phyloP scores from a whole-genome alignment of 2,888 invertebrate genomes.

The Blomia tropicalis region DNA sequence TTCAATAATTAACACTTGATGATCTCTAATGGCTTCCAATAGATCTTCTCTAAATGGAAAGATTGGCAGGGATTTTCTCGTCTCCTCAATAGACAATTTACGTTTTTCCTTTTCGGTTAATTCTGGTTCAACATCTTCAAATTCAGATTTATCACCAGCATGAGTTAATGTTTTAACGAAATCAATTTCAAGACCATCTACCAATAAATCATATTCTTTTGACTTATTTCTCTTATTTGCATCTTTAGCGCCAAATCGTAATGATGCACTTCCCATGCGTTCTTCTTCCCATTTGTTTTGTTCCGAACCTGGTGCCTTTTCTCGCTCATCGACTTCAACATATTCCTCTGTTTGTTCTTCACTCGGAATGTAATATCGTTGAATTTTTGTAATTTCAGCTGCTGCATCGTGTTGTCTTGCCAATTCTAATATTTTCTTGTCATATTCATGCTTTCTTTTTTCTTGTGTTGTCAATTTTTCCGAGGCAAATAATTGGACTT shows the following conservation, averaged over 20 bases:
- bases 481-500: conserved; percentile 83
- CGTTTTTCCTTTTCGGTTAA: conserved; percentile 4
- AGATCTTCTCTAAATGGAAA: conserved; percentile 77
- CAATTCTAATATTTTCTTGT: conserved; percentile 68
- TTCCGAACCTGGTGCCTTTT: conserved; percentile 46
- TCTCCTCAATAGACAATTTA: conserved; percentile 59
- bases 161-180: conserved; percentile 59
- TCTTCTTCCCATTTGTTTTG: conserved; percentile 92
- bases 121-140: conserved; percentile 37
- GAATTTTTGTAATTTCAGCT: conserved; percentile 73
- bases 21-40: conserved; percentile 68
- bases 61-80: conserved; percentile 77
- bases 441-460: conserved; percentile 64
- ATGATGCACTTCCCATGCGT: conserved; percentile 77
- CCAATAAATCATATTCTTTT: conserved; percentile 60
- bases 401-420: conserved; percentile 93
- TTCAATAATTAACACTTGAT: conserved; percentile 70
- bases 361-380: conserved; percentile 84
- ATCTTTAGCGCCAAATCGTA: conserved; percentile 83
- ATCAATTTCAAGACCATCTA: conserved; percentile 84
- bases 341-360: conserved; percentile 43
- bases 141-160: conserved; percentile 37
- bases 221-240: conserved; percentile 37
- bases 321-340: conserved; percentile 67
- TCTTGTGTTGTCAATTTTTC: conserved; percentile 73